Evolutionary conservation across 2,888 invertebrate species (phyloP).

Genomic region (Apamea sordens): DNA sequence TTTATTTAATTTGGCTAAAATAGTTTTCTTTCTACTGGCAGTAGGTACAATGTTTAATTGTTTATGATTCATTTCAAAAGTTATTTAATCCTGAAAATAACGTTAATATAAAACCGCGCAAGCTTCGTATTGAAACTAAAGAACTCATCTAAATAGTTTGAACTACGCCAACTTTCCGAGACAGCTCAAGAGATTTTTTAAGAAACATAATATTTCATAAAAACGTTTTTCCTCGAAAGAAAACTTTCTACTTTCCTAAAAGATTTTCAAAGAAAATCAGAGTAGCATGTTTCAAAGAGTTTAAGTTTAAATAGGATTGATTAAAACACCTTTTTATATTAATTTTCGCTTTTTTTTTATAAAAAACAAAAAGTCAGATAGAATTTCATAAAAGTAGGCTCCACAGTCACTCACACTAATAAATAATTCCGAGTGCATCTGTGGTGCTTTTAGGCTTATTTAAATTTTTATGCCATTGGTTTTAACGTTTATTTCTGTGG

Average conservation of each 20-base stretch:
- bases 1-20: neutral
- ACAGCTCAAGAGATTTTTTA: neutral
- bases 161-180: neutral
- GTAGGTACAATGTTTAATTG: neutral
- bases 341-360: neutral
- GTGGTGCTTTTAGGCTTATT: constrained; percentile 7
- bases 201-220: constrained; percentile 7
- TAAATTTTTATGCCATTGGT: neutral
- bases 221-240: neutral
- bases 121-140: constrained; percentile 5
- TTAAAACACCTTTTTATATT: neutral
- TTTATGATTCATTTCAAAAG: neutral
- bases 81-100: neutral
- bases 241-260: neutral
- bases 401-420: neutral
- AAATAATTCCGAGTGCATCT: constrained; percentile 8
- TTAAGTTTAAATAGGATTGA: too few relatives aligned
- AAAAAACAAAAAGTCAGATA: neutral
- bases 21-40: neutral
- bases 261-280: neutral
- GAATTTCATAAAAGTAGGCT: neutral
- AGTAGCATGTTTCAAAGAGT: neutral
- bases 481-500: constrained; percentile 1
- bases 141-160: neutral
- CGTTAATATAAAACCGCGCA: neutral